These are phyloP conservation scores for Syncerus caffer DNA, from an alignment of 2,797 vertebrate species.

Conservation along the genomic window DNA sequence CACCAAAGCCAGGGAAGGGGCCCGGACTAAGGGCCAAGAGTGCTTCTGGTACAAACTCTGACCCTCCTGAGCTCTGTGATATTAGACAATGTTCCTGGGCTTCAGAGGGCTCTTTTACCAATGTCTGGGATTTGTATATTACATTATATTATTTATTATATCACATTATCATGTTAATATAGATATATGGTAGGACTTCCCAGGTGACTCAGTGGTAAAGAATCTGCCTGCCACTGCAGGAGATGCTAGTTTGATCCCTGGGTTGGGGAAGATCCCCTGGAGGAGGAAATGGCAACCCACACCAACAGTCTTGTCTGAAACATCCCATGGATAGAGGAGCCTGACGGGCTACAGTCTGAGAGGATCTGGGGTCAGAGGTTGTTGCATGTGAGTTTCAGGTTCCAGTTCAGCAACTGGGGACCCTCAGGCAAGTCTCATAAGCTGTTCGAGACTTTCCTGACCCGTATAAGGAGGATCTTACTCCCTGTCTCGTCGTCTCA, in stretches of 20 bases:
- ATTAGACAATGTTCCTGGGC: rapidly evolving
- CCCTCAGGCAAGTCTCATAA: neutral
- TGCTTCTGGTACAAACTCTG: too few relatives aligned
- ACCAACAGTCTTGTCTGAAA: neutral
- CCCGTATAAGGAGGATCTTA: neutral
- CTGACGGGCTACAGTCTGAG: rapidly evolving
- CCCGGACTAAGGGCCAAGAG: rapidly evolving
- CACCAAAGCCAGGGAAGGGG: rapidly evolving
- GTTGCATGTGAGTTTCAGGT: neutral
- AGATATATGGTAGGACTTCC: neutral
- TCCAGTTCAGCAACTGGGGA: neutral
- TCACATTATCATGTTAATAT: neutral
- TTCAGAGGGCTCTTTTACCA: neutral
- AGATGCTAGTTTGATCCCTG: neutral
- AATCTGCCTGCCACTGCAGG: neutral
- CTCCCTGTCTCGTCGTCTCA: rapidly evolving
- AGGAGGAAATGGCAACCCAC: neutral
- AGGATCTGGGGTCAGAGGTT: rapidly evolving
- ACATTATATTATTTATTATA: neutral
- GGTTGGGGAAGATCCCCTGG: neutral
- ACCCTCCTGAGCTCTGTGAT: neutral
- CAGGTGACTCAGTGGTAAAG: neutral
- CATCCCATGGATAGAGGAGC: neutral
- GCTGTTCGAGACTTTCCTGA: neutral
- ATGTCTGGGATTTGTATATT: rapidly evolving